A percentile compares a stretch with the other conserved stretches of the same genome.
Evolutionary conservation across 1,140 invertebrate species (phyloP).

Genomic region (Lethrus apterus): DNA sequence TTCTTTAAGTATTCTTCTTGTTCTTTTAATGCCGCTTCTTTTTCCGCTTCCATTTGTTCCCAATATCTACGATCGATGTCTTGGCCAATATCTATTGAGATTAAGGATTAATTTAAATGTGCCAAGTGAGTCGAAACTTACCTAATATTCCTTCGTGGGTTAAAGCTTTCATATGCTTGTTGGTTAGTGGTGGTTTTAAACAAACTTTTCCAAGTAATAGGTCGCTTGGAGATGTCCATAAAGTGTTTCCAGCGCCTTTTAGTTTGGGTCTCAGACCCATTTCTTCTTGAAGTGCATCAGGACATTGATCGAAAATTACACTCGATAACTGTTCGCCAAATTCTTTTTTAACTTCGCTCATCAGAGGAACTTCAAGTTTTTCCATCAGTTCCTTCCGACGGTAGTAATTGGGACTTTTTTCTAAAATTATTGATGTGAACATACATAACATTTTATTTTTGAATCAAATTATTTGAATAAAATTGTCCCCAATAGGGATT

Average conservation of each 20-base stretch:
- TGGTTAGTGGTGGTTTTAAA: conserved; percentile 32
- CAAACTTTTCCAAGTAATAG: conserved; percentile 35
- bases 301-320: conserved; percentile 31
- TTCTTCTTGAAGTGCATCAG: conserved; percentile 21
- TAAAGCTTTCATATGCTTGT: conserved; percentile 36
- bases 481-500: too few species aligned
- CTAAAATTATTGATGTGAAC: too few species aligned
- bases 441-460: too few species aligned
- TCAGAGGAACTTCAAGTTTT: conserved; percentile 14
- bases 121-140: conserved; percentile 14
- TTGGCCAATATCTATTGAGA: conserved; percentile 29
- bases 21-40: conserved; percentile 31
- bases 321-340: conserved; percentile 26
- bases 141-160: conserved; percentile 43
- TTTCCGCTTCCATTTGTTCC: conserved; percentile 29
- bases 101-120: conserved; percentile 16
- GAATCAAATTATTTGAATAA: too few species aligned
- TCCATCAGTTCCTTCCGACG: conserved; percentile 14
- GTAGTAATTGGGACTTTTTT: conserved; percentile 16
- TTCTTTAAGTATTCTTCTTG: conserved; percentile 22
- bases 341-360: conserved; percentile 15
- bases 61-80: conserved; percentile 33
- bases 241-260: conserved; percentile 26
- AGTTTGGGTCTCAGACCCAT: conserved; percentile 32
- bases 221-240: conserved; percentile 40